A percentile compares a stretch with the other conserved stretches of the same genome.
These are phyloP conservation scores for Parascotia fuliginaria DNA, from an alignment of 2,888 invertebrate genomes.

Conservation along the genomic window DNA sequence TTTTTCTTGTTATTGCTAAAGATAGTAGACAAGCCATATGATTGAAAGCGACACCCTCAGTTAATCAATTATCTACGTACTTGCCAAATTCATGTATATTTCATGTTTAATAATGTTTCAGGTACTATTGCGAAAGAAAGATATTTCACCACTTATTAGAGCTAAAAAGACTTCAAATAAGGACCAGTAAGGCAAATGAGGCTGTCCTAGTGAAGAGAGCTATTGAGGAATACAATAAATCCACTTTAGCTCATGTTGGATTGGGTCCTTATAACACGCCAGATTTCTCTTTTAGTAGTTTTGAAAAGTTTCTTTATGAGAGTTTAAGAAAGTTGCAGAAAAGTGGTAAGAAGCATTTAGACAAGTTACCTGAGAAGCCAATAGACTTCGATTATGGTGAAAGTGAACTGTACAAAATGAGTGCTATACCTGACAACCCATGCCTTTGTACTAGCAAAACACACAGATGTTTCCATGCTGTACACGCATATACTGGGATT, in stretches of 20 bases:
- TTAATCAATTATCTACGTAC: too few relatives aligned
- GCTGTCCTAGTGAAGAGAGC: constrained; percentile 94
- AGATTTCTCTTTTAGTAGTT: constrained; percentile 90
- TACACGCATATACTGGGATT: constrained; percentile 95
- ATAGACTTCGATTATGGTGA: constrained; percentile 83
- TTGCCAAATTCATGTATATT: too few relatives aligned
- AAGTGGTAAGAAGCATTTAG: constrained; percentile 87
- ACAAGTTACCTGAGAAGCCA: constrained; percentile 85
- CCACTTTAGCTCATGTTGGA: constrained; percentile 88
- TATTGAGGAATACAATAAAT: constrained; percentile 93
- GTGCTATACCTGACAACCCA: constrained; percentile 89
- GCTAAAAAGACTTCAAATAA: constrained; percentile 95
- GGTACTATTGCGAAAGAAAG: constrained; percentile 95
- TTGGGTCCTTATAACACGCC: constrained; percentile 87
- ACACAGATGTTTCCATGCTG: constrained; percentile 95
- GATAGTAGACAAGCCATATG: too few relatives aligned
- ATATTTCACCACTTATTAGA: constrained; percentile 97
- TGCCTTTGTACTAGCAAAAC: constrained; percentile 94
- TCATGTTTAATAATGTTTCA: constrained; percentile 56
- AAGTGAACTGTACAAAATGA: constrained; percentile 87
- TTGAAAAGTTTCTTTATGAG: constrained; percentile 95
- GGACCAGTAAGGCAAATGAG: constrained; percentile 95
- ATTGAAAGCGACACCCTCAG: too few relatives aligned
- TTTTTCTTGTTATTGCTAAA: neutral
- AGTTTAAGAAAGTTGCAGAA: constrained; percentile 92